Percentiles rank a stretch among this genome's conserved stretches.
phyloP scores from a whole-genome alignment of 2,888 invertebrate species.

The Ichneumoninae sp. region DNA sequence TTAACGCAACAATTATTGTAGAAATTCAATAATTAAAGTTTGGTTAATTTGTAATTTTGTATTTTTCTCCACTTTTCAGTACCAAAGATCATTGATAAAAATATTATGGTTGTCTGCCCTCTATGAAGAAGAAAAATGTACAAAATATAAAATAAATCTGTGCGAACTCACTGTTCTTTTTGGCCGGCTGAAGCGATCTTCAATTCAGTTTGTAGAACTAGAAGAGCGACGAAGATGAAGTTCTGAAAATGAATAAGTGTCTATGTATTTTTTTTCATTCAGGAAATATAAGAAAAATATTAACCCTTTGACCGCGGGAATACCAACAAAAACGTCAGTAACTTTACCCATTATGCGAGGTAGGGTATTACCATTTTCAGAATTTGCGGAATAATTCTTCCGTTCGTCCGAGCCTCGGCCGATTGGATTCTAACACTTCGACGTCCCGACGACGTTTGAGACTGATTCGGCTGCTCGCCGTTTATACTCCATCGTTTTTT shows the following conservation, averaged over 20 bases:
- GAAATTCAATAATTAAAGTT: no score
- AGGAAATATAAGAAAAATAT: background rate
- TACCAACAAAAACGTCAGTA: background rate
- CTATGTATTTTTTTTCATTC: background rate
- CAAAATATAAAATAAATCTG: background rate
- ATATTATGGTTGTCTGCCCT: no score
- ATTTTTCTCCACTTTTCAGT: no score
- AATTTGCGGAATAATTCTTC: background rate
- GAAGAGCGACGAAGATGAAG: conserved; percentile 66
- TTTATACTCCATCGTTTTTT: conserved; percentile 73
- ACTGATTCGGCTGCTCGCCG: conserved; percentile 48
- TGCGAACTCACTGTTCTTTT: conserved; percentile 76
- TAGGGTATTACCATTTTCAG: conserved; percentile 40
- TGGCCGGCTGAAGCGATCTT: conserved; percentile 66
- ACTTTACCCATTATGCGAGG: background rate
- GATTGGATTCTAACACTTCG: conserved; percentile 60
- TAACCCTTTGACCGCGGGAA: background rate
- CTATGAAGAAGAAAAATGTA: background rate
- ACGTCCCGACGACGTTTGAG: conserved; percentile 43
- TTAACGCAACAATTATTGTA: no score
- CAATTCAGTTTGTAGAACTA: conserved; percentile 68
- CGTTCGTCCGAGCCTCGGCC: background rate
- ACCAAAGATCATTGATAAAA: no score
- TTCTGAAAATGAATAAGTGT: conserved; percentile 67
- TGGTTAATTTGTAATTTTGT: no score